Evolutionary conservation across 2,113 vertebrate genomes (phyloP).

Genomic region (Elephas maximus): DNA sequence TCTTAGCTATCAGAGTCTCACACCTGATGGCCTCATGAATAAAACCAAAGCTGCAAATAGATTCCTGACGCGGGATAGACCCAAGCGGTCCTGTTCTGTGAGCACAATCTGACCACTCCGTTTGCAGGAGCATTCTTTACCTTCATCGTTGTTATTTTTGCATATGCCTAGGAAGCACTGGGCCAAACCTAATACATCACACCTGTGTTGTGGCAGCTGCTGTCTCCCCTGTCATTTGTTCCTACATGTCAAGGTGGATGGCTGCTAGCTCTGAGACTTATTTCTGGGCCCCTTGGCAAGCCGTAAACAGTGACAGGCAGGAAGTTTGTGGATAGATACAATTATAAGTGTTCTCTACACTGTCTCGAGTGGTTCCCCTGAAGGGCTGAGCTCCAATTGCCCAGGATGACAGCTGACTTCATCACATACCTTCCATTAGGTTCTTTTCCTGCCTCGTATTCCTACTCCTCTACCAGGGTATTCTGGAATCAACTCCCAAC

Average conservation of each 20-base stretch:
- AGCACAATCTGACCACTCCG: fast-evolving
- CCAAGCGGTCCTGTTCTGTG: background rate
- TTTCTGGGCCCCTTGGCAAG: background rate
- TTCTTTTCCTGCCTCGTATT: background rate
- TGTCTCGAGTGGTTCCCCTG: background rate
- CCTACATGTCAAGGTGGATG: background rate
- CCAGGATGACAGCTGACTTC: background rate
- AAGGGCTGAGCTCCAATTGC: background rate
- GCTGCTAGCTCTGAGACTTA: background rate
- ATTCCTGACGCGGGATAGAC: background rate
- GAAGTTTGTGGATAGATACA: background rate
- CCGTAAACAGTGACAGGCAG: background rate
- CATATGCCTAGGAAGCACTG: background rate
- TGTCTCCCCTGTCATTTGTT: fast-evolving
- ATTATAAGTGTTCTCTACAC: background rate
- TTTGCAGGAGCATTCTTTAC: background rate
- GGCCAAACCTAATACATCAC: background rate
- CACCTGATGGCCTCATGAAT: background rate
- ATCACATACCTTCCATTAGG: background rate
- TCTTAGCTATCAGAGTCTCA: background rate
- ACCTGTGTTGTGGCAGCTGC: background rate
- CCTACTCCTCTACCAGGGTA: background rate
- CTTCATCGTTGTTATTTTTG: background rate
- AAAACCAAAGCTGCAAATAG: background rate
- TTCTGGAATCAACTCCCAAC: background rate